Conservation (phyloP, 64 coral and sea anemone genomes). For the Acropora tenuis region DNA sequence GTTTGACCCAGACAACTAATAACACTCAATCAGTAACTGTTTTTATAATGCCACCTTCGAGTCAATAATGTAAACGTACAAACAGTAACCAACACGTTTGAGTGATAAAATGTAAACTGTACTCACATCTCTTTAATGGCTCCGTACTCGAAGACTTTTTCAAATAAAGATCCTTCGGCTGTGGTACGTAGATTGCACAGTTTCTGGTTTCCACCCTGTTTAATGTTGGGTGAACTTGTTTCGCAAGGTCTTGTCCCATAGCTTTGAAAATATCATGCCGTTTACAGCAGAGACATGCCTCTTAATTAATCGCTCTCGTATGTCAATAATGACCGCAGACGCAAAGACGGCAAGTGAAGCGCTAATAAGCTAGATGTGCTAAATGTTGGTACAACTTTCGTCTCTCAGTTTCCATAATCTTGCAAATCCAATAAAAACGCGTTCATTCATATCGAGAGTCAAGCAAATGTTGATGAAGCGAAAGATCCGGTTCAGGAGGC, state of each 20-base stretch:
- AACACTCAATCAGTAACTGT: too few relatives aligned
- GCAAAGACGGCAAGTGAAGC: not conserved
- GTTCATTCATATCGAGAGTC: not conserved
- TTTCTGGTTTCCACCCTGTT: not conserved
- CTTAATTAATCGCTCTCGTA: not conserved
- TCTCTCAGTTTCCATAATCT: not conserved
- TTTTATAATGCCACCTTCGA: too few relatives aligned
- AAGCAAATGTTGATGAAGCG: not conserved
- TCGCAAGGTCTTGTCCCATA: constrained; percentile 34
- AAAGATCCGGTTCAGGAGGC: too few relatives aligned
- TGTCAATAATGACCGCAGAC: not conserved
- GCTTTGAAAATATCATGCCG: not conserved
- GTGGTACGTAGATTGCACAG: not conserved
- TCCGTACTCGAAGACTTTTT: not conserved
- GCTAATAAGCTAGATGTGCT: too few relatives aligned
- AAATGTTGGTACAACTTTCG: not conserved
- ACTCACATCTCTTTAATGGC: constrained; percentile 38
- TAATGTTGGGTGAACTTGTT: constrained; percentile 23
- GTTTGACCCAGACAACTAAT: too few relatives aligned
- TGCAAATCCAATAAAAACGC: not conserved
- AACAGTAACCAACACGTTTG: not conserved
- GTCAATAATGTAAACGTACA: too few relatives aligned
- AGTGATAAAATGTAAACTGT: not conserved
- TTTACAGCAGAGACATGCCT: not conserved
- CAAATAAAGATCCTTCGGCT: constrained; percentile 14